Conservation (phyloP, 2,888 invertebrate genomes). For the Teinopalpus imperialis region DNA sequence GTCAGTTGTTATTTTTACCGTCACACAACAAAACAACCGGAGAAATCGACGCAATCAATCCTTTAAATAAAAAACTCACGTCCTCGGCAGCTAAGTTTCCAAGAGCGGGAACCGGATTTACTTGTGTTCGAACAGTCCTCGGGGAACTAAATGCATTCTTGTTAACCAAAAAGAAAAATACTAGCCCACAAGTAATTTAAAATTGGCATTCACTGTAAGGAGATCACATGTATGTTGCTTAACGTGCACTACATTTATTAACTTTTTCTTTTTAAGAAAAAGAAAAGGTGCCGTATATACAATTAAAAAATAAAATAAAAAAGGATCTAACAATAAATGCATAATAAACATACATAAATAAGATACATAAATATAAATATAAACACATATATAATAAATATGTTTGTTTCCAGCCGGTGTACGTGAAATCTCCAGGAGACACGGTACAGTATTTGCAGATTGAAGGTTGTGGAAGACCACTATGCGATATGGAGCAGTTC, state of each 20-base stretch:
- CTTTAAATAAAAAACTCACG: constrained; percentile 6
- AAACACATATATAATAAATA: no score
- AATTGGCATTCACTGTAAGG: background rate
- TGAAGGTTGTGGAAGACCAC: constrained; percentile 15
- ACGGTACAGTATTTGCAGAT: constrained; percentile 17
- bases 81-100: constrained; percentile 9
- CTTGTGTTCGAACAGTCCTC: constrained; percentile 1
- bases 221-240: no score
- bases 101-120: constrained; percentile 5
- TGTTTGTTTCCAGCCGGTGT: constrained; percentile 24
- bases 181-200: background rate
- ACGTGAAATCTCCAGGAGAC: constrained; percentile 19
- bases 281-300: no score
- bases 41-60: background rate
- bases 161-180: constrained; percentile 5
- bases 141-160: constrained; percentile 4
- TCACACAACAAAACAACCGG: background rate
- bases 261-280: no score
- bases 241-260: no score
- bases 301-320: no score
- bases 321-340: no score
- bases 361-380: no score
- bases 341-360: no score
- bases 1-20: no score
- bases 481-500: constrained; percentile 17